phyloP scores from a whole-genome alignment of 2,888 invertebrate species.

The Arrhopalites spinosus region DNA sequence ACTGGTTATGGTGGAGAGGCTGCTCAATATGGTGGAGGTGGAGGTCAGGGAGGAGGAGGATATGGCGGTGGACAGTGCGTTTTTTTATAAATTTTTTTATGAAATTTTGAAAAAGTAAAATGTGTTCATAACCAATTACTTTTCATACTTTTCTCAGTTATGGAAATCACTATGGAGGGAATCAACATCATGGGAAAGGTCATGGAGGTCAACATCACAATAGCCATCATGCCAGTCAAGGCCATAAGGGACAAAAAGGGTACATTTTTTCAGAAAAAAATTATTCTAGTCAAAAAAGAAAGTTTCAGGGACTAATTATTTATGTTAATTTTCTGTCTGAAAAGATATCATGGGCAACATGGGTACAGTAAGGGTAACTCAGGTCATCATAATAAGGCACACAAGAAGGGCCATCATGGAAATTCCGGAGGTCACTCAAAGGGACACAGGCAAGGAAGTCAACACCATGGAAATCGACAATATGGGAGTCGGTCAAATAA shows the following conservation, averaged over 20 bases:
- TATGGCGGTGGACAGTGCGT: conserved; percentile 27
- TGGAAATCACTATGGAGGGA: conserved; percentile 19
- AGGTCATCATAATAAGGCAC: conserved; percentile 50
- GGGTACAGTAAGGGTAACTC: conserved; percentile 49
- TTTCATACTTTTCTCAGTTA: conserved; percentile 15
- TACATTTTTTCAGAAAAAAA: too few relatives aligned
- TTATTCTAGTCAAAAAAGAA: too few relatives aligned
- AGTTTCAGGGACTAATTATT: too few relatives aligned
- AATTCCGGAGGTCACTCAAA: conserved; percentile 45
- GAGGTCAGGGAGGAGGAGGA: conserved; percentile 17
- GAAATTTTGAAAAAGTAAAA: neutral
- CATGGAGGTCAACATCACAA: conserved; percentile 32
- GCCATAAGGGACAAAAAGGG: conserved; percentile 44
- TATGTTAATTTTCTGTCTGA: neutral
- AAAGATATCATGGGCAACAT: conserved; percentile 33
- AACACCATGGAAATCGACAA: conserved; percentile 48
- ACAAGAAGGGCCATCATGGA: conserved; percentile 53
- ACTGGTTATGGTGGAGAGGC: conserved; percentile 38
- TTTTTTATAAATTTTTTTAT: neutral
- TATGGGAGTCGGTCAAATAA: conserved; percentile 49
- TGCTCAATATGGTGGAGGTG: conserved; percentile 16
- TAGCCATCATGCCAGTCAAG: conserved; percentile 35
- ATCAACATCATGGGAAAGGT: conserved; percentile 36
- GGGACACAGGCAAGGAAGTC: conserved; percentile 50
- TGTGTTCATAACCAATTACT: neutral